Base-by-base conservation (phyloP, 2,888 invertebrate species). In the Rhagophthalmus giganteus region DNA sequence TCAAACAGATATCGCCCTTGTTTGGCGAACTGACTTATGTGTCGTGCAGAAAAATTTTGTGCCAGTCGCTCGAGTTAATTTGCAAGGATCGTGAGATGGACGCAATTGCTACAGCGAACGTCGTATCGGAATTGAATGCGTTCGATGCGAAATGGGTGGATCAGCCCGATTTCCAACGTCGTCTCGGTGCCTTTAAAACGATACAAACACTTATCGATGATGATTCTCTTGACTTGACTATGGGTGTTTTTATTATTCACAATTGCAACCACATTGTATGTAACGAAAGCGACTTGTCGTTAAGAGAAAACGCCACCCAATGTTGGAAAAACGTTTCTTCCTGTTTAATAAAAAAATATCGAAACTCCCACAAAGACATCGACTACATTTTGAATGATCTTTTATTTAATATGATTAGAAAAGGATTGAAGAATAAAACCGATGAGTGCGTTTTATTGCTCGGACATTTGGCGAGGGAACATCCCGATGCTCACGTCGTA, bases 131-230 rank as follows among this genome's bases (percentile, higher is more conserved):
- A 70, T 79, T 96, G 62, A 97, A 97, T 74, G 86, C 95, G 0
- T 94, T 86, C 80, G 90, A 96, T 73, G 80, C 81, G 31, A 83
- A 86, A 56, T 90, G 90, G 85, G 81, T 96, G n/a, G 95, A 96
- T 63, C 95, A 97, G 69, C 94, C 96, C 0, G 94, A 97, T 75
- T 94, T 90, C 64, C 85, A 89, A 53, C 80, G 80, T 61, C 81
- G 97, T 61, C 78, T 95, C 12, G 84, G 87, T 41, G 89, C 89
- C 0, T 91, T 92, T 62, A 84, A 83, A 62, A 75, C 79, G 61
- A 82, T 94, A 27, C 83, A 82, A 52, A 68, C 77, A 31, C 67
- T 82, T 44, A 73, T 80, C 8, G 76, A 78, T 1, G 70, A 78
- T 42, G 71, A 77, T 34, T 70, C 73, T 12, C 74, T 89, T 2